Evolutionary conservation across 2,888 invertebrate species (phyloP).

Genomic region (Lithophane socia): DNA sequence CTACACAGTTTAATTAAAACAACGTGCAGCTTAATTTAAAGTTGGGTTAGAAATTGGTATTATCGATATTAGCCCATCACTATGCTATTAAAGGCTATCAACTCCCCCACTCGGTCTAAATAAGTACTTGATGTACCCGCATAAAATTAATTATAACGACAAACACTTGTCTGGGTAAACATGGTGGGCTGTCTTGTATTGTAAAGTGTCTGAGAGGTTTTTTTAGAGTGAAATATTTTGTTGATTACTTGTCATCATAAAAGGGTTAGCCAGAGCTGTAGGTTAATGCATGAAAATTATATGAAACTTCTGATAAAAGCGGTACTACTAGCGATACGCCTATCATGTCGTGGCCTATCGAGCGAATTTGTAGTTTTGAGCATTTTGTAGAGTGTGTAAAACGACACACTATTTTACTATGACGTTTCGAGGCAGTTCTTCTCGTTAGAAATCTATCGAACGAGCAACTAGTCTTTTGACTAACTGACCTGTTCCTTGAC

Average conservation of each 20-base stretch:
- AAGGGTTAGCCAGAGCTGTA: background rate
- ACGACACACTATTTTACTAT: background rate
- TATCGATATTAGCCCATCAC: slow-evolving; percentile 71
- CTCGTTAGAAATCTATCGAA: too few relatives aligned
- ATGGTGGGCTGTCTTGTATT: slow-evolving; percentile 32
- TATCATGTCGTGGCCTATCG: background rate
- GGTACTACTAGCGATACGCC: background rate
- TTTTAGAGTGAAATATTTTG: background rate
- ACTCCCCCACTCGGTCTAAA: slow-evolving; percentile 59
- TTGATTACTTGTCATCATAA: background rate
- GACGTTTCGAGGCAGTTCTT: too few relatives aligned
- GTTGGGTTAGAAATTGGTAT: slow-evolving; percentile 56
- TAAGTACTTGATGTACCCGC: slow-evolving; percentile 56
- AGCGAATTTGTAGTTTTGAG: background rate
- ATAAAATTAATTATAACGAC: slow-evolving; percentile 62
- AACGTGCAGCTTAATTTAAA: slow-evolving; percentile 54
- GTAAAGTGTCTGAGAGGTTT: background rate
- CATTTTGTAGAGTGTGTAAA: background rate
- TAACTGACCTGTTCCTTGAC: background rate
- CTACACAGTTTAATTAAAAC: slow-evolving; percentile 67
- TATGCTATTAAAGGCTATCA: slow-evolving; percentile 73
- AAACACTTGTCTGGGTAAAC: slow-evolving; percentile 41
- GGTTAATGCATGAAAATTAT: background rate
- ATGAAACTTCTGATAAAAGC: background rate
- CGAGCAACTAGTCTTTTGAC: background rate